Evolutionary conservation across 2,797 vertebrate genomes (phyloP).

Genomic region (Clamator glandarius): DNA sequence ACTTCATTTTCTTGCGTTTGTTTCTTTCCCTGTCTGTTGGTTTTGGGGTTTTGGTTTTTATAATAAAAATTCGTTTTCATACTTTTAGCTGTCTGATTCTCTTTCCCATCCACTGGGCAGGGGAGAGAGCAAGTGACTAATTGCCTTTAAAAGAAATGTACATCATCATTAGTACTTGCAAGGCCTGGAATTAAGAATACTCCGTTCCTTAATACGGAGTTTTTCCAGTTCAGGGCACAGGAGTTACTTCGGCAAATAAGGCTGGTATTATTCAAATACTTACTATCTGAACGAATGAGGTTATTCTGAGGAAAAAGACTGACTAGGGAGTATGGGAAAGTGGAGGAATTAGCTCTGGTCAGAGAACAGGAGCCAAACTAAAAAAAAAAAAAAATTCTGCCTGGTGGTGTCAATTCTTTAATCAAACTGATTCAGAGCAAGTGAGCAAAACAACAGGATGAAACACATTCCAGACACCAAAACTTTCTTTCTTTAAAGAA

Average conservation of each 20-base stretch:
- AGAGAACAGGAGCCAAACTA: not conserved
- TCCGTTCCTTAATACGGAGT: not conserved
- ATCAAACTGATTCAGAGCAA: not conserved
- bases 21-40: not conserved
- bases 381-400: not conserved
- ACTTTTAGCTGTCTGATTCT: not conserved
- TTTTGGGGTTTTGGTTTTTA: no score
- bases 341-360: not conserved
- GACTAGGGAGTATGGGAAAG: not conserved
- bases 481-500: not conserved
- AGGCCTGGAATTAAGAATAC: not conserved
- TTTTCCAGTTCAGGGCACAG: not conserved
- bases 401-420: not conserved
- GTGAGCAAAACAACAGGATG: not conserved
- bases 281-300: not conserved
- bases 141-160: not conserved
- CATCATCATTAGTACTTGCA: not conserved
- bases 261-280: not conserved
- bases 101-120: not conserved
- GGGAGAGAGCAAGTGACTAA: not conserved
- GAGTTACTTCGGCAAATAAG: not conserved
- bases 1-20: not conserved
- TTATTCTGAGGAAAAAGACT: not conserved
- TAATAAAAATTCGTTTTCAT: not conserved
- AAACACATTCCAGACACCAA: not conserved